phyloP scores from a whole-genome alignment of 2,113 vertebrate species.

The Carollia perspicillata region DNA sequence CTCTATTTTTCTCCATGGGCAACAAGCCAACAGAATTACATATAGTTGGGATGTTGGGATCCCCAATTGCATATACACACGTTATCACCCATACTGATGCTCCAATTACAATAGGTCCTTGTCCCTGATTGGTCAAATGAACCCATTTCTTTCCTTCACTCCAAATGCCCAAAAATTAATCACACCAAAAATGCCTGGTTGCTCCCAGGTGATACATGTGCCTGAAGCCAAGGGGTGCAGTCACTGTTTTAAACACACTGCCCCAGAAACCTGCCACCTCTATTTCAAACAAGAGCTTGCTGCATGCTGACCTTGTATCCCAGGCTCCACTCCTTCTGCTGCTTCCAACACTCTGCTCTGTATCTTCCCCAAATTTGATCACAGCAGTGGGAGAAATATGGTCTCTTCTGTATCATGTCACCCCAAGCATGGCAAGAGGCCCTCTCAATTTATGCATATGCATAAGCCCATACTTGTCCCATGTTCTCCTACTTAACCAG shows the following conservation, averaged over 20 bases:
- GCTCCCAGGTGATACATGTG: background rate
- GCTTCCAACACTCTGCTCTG: background rate
- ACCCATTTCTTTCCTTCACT: background rate
- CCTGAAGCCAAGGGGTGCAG: background rate
- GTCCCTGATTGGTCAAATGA: background rate
- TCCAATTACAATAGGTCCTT: too few species aligned
- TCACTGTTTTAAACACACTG: background rate
- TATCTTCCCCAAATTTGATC: background rate
- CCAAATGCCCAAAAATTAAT: background rate
- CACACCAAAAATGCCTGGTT: background rate
- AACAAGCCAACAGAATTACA: background rate
- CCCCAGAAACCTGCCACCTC: background rate
- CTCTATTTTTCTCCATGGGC: background rate
- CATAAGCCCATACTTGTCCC: background rate
- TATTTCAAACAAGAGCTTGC: background rate
- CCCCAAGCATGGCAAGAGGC: background rate
- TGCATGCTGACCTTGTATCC: background rate
- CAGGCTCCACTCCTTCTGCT: background rate
- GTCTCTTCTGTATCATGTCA: background rate
- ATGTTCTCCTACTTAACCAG: background rate
- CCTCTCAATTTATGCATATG: background rate
- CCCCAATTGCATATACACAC: background rate
- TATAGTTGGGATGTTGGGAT: background rate
- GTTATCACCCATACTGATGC: background rate
- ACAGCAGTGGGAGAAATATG: background rate